Percentiles rank a stretch among this genome's conserved stretches.
phyloP scores from a whole-genome alignment of 2,797 vertebrate species.

The Rhadinocentrus ornatus region DNA sequence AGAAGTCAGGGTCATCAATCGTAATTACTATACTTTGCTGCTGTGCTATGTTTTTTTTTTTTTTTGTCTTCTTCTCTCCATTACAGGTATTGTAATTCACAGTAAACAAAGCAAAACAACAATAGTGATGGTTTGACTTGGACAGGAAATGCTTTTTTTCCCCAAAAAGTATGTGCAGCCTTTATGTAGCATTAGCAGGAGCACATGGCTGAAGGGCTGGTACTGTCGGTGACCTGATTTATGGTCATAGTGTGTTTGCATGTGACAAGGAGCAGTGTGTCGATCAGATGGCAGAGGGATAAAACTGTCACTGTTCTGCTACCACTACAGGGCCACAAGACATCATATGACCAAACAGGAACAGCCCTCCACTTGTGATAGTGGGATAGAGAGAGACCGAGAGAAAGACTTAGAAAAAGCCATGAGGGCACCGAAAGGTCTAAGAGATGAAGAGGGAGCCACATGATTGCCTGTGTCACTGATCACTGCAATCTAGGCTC shows the following conservation, averaged over 20 bases:
- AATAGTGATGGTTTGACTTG: conserved; percentile 18
- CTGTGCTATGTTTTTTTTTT: conserved; percentile 33
- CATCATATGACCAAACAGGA: conserved; percentile 91
- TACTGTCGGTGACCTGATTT: conserved; percentile 68
- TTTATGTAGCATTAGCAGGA: conserved; percentile 51
- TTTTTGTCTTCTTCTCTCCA: background rate
- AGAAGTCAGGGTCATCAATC: conserved; percentile 43
- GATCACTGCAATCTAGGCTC: conserved; percentile 60
- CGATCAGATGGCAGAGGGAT: conserved; percentile 86
- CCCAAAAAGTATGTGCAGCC: conserved; percentile 29
- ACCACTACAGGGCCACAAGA: conserved; percentile 87
- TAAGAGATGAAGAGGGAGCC: conserved; percentile 60
- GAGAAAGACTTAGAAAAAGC: conserved; percentile 36
- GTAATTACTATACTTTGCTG: conserved; percentile 51
- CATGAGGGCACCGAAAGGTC: conserved; percentile 69
- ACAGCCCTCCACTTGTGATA: conserved; percentile 83
- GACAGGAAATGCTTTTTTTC: conserved; percentile 37
- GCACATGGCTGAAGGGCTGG: conserved; percentile 68
- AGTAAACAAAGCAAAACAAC: conserved; percentile 28
- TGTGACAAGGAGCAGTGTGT: conserved; percentile 85
- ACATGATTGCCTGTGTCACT: conserved; percentile 76
- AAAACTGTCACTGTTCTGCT: conserved; percentile 95
- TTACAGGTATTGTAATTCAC: conserved; percentile 15
- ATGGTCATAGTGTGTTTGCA: conserved; percentile 58
- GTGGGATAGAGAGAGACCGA: conserved; percentile 41